These are phyloP conservation scores for Rutilus rutilus DNA, from an alignment of 2,113 vertebrate species.

Conservation along the genomic window DNA sequence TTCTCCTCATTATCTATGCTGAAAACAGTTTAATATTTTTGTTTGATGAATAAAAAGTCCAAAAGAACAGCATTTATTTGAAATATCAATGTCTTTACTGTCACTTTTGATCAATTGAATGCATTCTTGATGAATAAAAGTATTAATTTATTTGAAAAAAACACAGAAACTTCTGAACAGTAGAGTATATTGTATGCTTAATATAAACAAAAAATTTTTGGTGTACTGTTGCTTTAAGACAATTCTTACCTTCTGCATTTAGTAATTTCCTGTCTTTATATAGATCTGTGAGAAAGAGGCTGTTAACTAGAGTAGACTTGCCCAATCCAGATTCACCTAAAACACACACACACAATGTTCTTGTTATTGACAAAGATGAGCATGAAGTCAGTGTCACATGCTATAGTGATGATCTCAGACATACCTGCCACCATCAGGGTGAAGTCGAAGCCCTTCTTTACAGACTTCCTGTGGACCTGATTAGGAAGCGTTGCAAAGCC, in stretches of 20 bases:
- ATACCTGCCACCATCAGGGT: conserved; percentile 98
- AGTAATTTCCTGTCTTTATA: conserved; percentile 98
- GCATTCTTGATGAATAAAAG: not conserved
- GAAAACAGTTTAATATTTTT: not conserved
- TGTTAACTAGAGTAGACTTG: conserved; percentile 97
- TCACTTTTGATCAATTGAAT: not conserved
- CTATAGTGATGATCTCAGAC: not conserved
- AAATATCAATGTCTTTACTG: not conserved
- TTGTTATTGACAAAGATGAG: not conserved
- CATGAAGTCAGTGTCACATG: conserved; percentile 17
- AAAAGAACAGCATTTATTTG: not conserved
- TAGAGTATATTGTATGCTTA: not conserved
- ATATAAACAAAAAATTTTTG: not conserved
- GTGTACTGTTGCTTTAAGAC: not conserved
- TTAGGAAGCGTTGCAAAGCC: conserved; percentile 97
- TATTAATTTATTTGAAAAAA: not conserved
- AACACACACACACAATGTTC: conserved; percentile 36
- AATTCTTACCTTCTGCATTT: conserved; percentile 90
- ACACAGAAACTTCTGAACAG: not conserved
- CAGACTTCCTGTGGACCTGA: conserved; percentile 97
- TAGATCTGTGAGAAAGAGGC: conserved; percentile 96
- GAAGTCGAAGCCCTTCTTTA: conserved; percentile 99
- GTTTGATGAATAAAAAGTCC: not conserved
- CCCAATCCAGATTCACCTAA: conserved; percentile 98
- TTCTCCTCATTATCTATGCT: not conserved